Evolutionary conservation across 92 coral and sea anemone species (phyloP), one percentile per base, ranked within the genome.

Genomic region (Paragorgia papillata): DNA sequence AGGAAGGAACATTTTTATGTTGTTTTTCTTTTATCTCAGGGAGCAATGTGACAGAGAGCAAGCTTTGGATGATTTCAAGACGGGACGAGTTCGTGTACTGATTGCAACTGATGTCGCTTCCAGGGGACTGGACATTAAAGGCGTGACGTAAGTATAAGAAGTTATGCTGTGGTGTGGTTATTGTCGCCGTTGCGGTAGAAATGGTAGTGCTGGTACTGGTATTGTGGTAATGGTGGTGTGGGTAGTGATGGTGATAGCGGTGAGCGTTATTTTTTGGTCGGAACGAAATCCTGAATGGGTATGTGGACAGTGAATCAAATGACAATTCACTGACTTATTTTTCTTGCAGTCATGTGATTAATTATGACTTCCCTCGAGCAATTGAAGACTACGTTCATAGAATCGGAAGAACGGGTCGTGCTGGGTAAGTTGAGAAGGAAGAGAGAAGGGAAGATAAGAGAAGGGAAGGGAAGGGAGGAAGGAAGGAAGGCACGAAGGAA

Each of bases 71-170:
- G 98, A 94, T 54, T 94, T 94, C 64, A 94, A 94, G 63, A 88
- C 90, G 0, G 97, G 98, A 14, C 58, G 82, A 2, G 98, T 93
- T 20, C 85, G 71, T 46, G 85, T 94, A 49, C 84, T 94, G 24
- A 94, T 94, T 34, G 98, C 98, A 39, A 94, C 98, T 0, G 98
- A 94, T 62, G 98, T 94, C 20, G 98, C 98, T 1, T 94, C 98
- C 20, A 85, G 98, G 51, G 98, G 98, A 75, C 80, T 94, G 62
- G 98, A 94, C 76, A 91, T 94, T 35, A 92, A 92, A 74, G 98
- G 86, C 62, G 88, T 94, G 51, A 94, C 97, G 97, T 92, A 68
- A 83, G 97, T 82, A n/a, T n/a, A n/a, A n/a, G n/a, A n/a, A n/a
- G n/a, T n/a, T n/a, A n/a, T n/a, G n/a, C n/a, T n/a, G n/a, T n/a